Evolutionary conservation across 2,113 vertebrate genomes (phyloP).

Genomic region (Antennarius striatus): DNA sequence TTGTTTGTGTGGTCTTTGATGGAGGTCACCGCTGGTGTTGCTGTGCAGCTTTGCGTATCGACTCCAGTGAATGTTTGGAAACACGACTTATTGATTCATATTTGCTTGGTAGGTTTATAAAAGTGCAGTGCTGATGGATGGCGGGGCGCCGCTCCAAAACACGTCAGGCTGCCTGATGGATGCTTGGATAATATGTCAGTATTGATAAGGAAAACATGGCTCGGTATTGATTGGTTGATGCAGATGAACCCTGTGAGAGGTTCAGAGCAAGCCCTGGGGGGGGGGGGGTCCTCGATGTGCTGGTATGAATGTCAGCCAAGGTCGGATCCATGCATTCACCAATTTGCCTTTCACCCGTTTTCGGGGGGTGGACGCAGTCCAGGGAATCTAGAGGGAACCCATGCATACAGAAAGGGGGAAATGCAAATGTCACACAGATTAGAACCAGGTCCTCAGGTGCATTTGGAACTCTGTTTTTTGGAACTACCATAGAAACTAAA

Average conservation of each 20-base stretch:
- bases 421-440: too few relatives aligned
- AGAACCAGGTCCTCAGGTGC: too few relatives aligned
- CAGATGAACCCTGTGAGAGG: conserved; percentile 54
- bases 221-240: conserved; percentile 70
- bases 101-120: conserved; percentile 46
- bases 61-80: conserved; percentile 48
- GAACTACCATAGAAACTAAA: too few relatives aligned
- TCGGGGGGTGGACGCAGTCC: too few relatives aligned
- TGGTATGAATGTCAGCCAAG: conserved; percentile 74
- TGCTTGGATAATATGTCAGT: conserved; percentile 54
- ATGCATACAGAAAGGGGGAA: too few relatives aligned
- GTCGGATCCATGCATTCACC: conserved; percentile 50
- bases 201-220: conserved; percentile 70
- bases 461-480: too few relatives aligned
- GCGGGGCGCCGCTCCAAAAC: conserved; percentile 40
- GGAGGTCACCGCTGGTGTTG: conserved; percentile 46
- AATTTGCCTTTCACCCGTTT: conserved; percentile 1
- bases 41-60: conserved; percentile 47
- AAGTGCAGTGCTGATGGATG: conserved; percentile 62
- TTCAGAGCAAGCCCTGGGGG: conserved; percentile 56
- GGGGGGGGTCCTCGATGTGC: conserved; percentile 37
- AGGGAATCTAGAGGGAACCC: too few relatives aligned
- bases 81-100: conserved; percentile 66
- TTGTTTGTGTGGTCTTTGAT: conserved; percentile 41
- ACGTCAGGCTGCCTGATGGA: conserved; percentile 63